Base-by-base conservation (phyloP, 2,113 vertebrate genomes). In the Istiophorus platypterus region DNA sequence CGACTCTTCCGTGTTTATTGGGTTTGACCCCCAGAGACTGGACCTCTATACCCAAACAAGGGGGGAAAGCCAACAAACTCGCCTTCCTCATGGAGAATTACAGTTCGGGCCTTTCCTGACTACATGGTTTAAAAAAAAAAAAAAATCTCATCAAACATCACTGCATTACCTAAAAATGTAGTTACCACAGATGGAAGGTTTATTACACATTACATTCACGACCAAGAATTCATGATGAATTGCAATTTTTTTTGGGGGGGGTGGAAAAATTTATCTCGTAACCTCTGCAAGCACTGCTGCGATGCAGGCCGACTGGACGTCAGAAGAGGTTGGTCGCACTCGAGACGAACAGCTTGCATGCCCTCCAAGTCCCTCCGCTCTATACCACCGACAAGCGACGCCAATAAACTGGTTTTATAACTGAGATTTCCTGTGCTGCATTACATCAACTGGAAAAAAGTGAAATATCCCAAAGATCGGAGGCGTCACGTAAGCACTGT, bases 61-160 rank as follows among this genome's bases (percentile, higher is more conserved):
- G 31, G 56, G 64, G 81, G 27, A 90, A 91, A 67, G 62, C 77
- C 78, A 92, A 93, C 90, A 88, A 92, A 92, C 84, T 41, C 27
- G 27, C 24, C 49, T 62, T 72, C 70, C 82, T 81, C 65, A 65
- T 68, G 20, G 74, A 78, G 65, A 76, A 86, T 80, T 72, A 89
- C 61, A 69, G 65, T 68, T 78, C 29, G 73, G n/a, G n/a, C 20
- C 63, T 20, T 64, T 62, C 8, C 39, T 67, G 24, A 76, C 68
- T 80, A 37, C 65, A 20, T 20, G 10, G 27, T 59, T 39, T 47
- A 37, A 58, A 83, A 67, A 65, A 64, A 68, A 20, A 67, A 67
- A 65, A 64, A 68, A 20, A 67, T 65, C 42, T 52, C 37, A 79
- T 52, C 42, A 79, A 85, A 65, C n/a, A 78, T n/a, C 18, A 62